A percentile compares a stretch with the other conserved stretches of the same genome.
Conservation (phyloP, 1,140 invertebrate genomes). For the Apis mellifera region DNA sequence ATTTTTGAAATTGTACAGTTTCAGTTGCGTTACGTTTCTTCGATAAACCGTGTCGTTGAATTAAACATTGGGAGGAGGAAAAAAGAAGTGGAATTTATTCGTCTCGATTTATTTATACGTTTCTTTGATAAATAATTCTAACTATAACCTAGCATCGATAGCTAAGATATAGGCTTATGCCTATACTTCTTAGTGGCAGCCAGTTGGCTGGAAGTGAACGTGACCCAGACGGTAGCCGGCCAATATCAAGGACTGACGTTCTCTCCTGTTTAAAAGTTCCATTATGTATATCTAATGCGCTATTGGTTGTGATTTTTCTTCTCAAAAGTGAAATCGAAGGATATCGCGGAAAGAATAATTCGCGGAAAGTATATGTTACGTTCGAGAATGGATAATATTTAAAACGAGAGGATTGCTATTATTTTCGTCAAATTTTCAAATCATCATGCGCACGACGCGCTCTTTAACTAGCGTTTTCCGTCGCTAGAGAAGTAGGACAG, state of each 20-base stretch:
- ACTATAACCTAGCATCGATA: slow-evolving; percentile 60
- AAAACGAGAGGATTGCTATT: background rate
- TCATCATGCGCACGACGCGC: slow-evolving; percentile 46
- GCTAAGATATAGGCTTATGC: slow-evolving; percentile 80
- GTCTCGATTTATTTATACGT: slow-evolving; percentile 55
- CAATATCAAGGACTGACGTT: slow-evolving; percentile 91
- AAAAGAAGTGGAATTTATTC: background rate
- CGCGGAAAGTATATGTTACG: too few species aligned
- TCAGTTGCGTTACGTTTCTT: too few species aligned
- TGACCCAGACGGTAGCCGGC: slow-evolving; percentile 82
- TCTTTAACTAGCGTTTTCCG: slow-evolving; percentile 24
- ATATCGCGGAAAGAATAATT: too few species aligned
- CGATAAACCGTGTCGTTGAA: too few species aligned
- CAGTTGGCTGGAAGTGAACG: slow-evolving; percentile 64
- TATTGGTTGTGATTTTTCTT: too few species aligned
- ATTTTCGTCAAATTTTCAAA: slow-evolving; percentile 30
- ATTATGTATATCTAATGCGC: slow-evolving; percentile 77
- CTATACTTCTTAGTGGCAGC: slow-evolving; percentile 70
- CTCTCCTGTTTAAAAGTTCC: slow-evolving; percentile 86
- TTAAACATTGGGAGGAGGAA: too few species aligned
- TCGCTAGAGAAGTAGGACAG: slow-evolving; percentile 45
- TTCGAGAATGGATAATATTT: background rate
- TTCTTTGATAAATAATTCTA: slow-evolving; percentile 22
- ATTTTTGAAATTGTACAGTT: too few species aligned
- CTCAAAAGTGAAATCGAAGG: background rate